Evolutionary conservation across 2,113 vertebrate species (phyloP).

Genomic region (Ctenodactylus gundi): DNA sequence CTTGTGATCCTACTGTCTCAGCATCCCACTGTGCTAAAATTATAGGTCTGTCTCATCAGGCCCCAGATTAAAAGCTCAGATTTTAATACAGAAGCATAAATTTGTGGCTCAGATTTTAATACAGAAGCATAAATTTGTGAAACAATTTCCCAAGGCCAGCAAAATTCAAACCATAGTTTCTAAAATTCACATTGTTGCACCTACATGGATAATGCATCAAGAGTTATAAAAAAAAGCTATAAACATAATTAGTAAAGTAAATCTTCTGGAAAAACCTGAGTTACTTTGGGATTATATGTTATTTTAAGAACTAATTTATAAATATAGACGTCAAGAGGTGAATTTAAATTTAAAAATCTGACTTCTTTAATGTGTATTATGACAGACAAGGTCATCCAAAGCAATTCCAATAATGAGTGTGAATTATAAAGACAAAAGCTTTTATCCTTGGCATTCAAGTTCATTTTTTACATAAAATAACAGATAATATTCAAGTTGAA

Average conservation of each 20-base stretch:
- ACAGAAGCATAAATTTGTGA: not conserved
- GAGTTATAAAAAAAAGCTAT: not conserved
- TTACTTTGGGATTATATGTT: not conserved
- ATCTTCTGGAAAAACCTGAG: not conserved
- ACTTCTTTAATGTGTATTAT: not conserved
- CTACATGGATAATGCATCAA: not conserved
- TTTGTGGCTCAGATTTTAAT: too few species aligned
- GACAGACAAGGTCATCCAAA: conserved; percentile 2
- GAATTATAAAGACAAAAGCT: conserved; percentile 30
- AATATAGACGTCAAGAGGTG: not conserved
- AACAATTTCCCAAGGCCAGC: too few species aligned
- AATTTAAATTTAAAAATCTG: conserved; percentile 27
- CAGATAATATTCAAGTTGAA: conserved; percentile 26
- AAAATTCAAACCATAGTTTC: not conserved
- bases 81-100: not conserved
- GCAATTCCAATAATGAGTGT: not conserved
- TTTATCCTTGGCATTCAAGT: not conserved
- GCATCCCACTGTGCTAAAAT: not conserved
- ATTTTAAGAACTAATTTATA: conserved; percentile 34
- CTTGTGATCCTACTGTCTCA: too few species aligned
- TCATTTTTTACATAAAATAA: not conserved
- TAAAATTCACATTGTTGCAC: not conserved
- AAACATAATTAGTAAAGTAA: conserved; percentile 34
- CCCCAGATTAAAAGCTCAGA: too few species aligned
- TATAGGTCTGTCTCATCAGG: too few species aligned